Evolutionary conservation across 2,113 vertebrate species (phyloP).

Genomic region (rabbit (Oryctolagus cuniculus)): mOryCun1.1 NC_091432.1:20964501-20965000

Average conservation of each 20-base stretch:
- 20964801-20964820: background rate
- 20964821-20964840: too few relatives aligned
- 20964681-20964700: background rate
- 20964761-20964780: background rate
- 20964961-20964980: too few relatives aligned
- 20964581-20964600: fast-evolving
- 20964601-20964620: fast-evolving
- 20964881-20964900: too few relatives aligned
- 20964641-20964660: background rate
- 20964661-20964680: fast-evolving
- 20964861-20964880: too few relatives aligned
- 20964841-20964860: too few relatives aligned
- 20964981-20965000: too few relatives aligned
- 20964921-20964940: too few relatives aligned
- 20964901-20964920: too few relatives aligned
- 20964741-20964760: background rate
- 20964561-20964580: too few relatives aligned
- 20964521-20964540: background rate
- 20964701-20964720: background rate
- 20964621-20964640: background rate
- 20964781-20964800: fast-evolving
- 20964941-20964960: too few relatives aligned
- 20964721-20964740: fast-evolving
- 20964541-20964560: background rate
- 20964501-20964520: too few relatives aligned